Conservation (phyloP, 2,888 invertebrate species). For the Nephrocerus scutellatus region DNA sequence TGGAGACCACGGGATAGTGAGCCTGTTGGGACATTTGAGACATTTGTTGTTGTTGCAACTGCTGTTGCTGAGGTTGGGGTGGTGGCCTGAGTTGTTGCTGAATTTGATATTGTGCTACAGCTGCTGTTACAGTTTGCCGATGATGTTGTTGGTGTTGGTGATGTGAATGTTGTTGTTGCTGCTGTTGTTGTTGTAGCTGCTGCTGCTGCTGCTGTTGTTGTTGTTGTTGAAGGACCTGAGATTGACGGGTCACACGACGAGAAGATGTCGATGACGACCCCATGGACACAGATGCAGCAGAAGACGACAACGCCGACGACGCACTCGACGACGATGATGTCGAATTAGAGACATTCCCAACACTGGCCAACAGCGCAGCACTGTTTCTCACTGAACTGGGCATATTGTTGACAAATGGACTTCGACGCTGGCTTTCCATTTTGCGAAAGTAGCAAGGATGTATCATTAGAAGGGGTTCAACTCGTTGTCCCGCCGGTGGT, state of each 20-base stretch:
- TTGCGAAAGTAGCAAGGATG: slow-evolving; percentile 84
- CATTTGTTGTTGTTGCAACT: slow-evolving; percentile 40
- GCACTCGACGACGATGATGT: slow-evolving; percentile 25
- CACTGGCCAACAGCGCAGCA: slow-evolving; percentile 38
- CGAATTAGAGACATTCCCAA: slow-evolving; percentile 23
- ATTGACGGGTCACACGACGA: slow-evolving; percentile 26
- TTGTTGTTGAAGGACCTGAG: slow-evolving; percentile 22
- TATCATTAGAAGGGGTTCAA: slow-evolving; percentile 81
- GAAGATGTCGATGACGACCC: slow-evolving; percentile 7
- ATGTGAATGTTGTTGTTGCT: slow-evolving; percentile 26
- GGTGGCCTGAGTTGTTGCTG: slow-evolving; percentile 30
- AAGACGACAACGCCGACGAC: slow-evolving; percentile 16
- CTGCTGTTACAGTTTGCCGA: slow-evolving; percentile 16
- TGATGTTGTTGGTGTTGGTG: slow-evolving; percentile 30
- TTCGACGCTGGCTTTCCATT: slow-evolving; percentile 74
- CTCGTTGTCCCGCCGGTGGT: slow-evolving; percentile 74
- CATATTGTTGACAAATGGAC: slow-evolving; percentile 77
- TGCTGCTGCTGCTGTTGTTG: slow-evolving; percentile 24
- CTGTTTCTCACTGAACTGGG: slow-evolving; percentile 54
- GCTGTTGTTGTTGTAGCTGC: slow-evolving; percentile 36
- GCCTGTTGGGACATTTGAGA: slow-evolving; percentile 45
- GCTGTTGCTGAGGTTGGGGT: slow-evolving; percentile 36
- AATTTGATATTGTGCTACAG: slow-evolving; percentile 27
- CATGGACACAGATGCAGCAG: slow-evolving; percentile 30
- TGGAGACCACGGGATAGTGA: slow-evolving; percentile 34